Base-by-base conservation (phyloP, 2,797 vertebrate genomes). In the Mergus octosetaceus region DNA sequence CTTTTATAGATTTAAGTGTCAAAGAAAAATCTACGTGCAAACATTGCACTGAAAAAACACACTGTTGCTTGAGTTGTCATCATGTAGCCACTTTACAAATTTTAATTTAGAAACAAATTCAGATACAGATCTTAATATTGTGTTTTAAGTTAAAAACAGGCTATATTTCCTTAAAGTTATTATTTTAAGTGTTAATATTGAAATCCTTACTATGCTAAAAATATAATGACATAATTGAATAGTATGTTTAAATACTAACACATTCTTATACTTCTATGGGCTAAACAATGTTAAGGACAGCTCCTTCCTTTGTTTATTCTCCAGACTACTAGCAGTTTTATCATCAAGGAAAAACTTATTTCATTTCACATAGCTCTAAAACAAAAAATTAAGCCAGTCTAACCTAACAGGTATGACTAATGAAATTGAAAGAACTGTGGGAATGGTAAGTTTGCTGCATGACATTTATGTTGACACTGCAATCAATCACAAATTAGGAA, bases 401-500 rank as follows among this genome's bases (percentile, higher is more conserved):
- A 94, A 75, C 51, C 13, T 81, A 94, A 94, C 15, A 89, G 58
- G 87, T 73, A 28, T 57, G 72, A 96, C 93, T 96, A 92, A 97
- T 89, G 71, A 92, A 93, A 87, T 11, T 93, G 76, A 95, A 97
- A 94, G 62, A 80, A 74, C 61, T 73, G n/a, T 53, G 71, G 70
- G 71, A 82, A 94, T 82, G 70, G 20, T 92, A 94, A 89, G 65
- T 96, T 96, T 94, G 62, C 74, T 90, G 72, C 86, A 89, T 93
- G 95, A 95, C 91, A 95, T 93, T 96, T 87, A 93, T 85, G 74
- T 54, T 97, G 94, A 97, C 85, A 97, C 68, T 81, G 91, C 56
- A 97, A 94, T 96, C 94, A 97, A 94, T 86, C 85, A 80, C 70
- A 95, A 62, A 91, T 97, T 96, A 97, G 54, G 77, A 96, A 94